Evolutionary conservation across 2,888 invertebrate species (phyloP).

Genomic region (Polydrusus cervinus): DNA sequence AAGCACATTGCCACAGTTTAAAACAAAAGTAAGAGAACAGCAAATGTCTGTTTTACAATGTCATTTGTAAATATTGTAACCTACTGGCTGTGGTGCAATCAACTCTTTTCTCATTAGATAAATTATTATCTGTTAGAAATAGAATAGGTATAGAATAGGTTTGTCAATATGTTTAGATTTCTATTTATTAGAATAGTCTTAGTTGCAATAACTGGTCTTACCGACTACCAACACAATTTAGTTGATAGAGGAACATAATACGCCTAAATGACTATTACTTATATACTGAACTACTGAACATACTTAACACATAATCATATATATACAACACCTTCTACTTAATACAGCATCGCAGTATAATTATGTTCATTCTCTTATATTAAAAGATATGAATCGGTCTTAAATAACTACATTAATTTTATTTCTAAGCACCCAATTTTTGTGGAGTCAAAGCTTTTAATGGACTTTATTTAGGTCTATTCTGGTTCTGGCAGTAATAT

Average conservation of each 20-base stretch:
- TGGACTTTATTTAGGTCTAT: not conserved
- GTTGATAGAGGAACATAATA: not conserved
- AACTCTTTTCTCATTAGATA: not conserved
- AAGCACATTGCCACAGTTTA: too few species aligned
- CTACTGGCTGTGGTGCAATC: too few species aligned
- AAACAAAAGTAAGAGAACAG: too few species aligned
- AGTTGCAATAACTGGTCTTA: not conserved
- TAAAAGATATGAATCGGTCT: too few species aligned
- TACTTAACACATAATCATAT: not conserved
- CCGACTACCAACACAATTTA: not conserved
- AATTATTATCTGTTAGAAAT: not conserved
- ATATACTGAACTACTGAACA: not conserved
- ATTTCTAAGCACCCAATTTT: too few species aligned
- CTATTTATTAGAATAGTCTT: not conserved
- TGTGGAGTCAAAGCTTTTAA: too few species aligned
- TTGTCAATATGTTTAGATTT: conserved; percentile 5
- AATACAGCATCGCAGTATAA: too few species aligned
- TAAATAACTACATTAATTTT: too few species aligned
- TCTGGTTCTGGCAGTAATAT: not conserved
- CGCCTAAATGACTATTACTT: conserved; percentile 17
- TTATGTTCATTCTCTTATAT: too few species aligned
- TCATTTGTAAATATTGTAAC: too few species aligned
- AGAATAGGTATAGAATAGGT: conserved; percentile 15
- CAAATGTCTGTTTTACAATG: too few species aligned
- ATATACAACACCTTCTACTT: not conserved